A percentile compares a stretch with the other conserved stretches of the same genome.
Conservation (phyloP, 2,797 vertebrate genomes). For the Mus spretus region DNA sequence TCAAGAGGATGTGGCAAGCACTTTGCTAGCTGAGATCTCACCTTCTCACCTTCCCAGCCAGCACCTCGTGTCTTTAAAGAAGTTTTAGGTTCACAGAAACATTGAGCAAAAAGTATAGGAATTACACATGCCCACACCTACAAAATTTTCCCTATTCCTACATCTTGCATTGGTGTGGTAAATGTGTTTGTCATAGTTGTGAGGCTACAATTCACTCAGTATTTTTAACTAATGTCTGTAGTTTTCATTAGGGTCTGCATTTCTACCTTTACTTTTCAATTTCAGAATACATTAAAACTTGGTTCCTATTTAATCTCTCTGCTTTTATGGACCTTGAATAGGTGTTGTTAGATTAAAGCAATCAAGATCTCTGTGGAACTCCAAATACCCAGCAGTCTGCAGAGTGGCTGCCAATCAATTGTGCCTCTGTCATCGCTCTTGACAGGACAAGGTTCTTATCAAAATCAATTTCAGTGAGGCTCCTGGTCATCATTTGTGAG, state of each 20-base stretch:
- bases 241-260: neutral
- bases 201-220: neutral
- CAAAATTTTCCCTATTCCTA: neutral
- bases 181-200: neutral
- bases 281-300: neutral
- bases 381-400: neutral
- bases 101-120: neutral
- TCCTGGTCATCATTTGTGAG: neutral
- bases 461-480: neutral
- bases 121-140: neutral
- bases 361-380: neutral
- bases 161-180: neutral
- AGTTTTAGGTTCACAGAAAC: neutral
- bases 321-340: neutral
- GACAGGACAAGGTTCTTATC: neutral
- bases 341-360: neutral
- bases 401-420: neutral
- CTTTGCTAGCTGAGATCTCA: neutral
- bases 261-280: neutral
- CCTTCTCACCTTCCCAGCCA: neutral
- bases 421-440: neutral
- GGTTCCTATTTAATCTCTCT: neutral
- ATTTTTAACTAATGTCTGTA: neutral
- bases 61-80: constrained; percentile 6
- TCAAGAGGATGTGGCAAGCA: neutral